Conservation (phyloP, 2,888 invertebrate genomes). For the Sarcophaga rosellei region DNA sequence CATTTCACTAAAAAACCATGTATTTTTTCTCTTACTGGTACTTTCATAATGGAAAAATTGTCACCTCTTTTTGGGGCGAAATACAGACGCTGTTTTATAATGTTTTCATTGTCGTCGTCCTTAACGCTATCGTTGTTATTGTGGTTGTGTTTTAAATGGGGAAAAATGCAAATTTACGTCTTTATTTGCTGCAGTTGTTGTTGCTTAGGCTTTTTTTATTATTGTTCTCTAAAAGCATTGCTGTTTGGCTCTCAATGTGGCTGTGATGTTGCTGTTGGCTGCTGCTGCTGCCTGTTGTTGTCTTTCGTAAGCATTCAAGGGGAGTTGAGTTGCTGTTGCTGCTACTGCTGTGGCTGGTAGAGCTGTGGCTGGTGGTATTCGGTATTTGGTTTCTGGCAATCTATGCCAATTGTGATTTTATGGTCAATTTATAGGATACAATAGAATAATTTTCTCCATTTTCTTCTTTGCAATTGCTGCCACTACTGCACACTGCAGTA, state of each 20-base stretch:
- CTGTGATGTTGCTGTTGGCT: neutral
- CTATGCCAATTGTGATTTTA: conserved; percentile 71
- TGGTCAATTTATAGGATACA: conserved; percentile 70
- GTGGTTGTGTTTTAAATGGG: conserved; percentile 12
- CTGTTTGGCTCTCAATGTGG: conserved; percentile 17
- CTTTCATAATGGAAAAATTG: conserved; percentile 43
- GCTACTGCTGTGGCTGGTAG: conserved; percentile 10
- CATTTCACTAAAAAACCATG: neutral
- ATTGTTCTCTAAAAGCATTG: too few species aligned
- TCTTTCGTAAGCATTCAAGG: neutral
- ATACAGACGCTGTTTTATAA: neutral
- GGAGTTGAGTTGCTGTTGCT: conserved; percentile 16
- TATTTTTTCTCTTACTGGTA: conserved; percentile 8
- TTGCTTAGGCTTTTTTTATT: too few species aligned
- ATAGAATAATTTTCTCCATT: conserved; percentile 60
- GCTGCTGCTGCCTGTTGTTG: neutral
- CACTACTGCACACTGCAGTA: conserved; percentile 60
- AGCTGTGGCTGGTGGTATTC: conserved; percentile 41
- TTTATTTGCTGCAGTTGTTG: conserved; percentile 11
- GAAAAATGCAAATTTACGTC: conserved; percentile 21
- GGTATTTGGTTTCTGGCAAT: conserved; percentile 64
- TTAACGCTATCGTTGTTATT: conserved; percentile 6
- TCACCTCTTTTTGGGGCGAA: conserved; percentile 40
- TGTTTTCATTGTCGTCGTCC: neutral
- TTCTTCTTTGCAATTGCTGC: neutral